phyloP scores from a whole-genome alignment of 2,888 invertebrate species.

The Morpho achilles region DNA sequence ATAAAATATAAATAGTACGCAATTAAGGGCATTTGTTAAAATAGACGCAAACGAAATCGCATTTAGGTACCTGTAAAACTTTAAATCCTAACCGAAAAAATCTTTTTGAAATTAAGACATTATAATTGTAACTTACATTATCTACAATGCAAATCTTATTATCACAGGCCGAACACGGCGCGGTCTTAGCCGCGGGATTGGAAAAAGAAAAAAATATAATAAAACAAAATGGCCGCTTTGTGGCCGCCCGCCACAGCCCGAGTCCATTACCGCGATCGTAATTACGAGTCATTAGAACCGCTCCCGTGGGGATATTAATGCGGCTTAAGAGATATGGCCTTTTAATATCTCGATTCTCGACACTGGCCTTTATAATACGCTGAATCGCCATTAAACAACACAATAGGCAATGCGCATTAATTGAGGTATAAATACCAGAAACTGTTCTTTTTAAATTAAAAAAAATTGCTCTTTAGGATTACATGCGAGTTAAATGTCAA shows the following conservation, averaged over 20 bases:
- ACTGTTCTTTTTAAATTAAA: no score
- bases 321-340: conserved; percentile 48
- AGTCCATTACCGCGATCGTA: conserved; percentile 66
- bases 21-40: no score
- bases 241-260: conserved; percentile 61
- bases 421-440: no score
- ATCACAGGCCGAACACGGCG: conserved; percentile 14
- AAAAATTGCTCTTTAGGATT: no score
- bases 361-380: no score
- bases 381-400: no score
- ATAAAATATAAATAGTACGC: no score
- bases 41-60: no score
- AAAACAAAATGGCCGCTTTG: conserved; percentile 65
- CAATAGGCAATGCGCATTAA: no score
- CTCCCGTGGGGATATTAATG: conserved; percentile 34
- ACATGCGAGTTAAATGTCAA: no score
- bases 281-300: conserved; percentile 71
- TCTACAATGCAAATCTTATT: conserved; percentile 16
- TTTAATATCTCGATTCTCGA: conserved; percentile 51
- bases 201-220: conserved; percentile 36
- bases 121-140: not conserved
- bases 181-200: no score
- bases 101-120: not conserved
- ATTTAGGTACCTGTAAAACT: no score
- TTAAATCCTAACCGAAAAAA: not conserved